Conservation (phyloP, 2,797 vertebrate species). For the Uromys caudimaculatus region DNA sequence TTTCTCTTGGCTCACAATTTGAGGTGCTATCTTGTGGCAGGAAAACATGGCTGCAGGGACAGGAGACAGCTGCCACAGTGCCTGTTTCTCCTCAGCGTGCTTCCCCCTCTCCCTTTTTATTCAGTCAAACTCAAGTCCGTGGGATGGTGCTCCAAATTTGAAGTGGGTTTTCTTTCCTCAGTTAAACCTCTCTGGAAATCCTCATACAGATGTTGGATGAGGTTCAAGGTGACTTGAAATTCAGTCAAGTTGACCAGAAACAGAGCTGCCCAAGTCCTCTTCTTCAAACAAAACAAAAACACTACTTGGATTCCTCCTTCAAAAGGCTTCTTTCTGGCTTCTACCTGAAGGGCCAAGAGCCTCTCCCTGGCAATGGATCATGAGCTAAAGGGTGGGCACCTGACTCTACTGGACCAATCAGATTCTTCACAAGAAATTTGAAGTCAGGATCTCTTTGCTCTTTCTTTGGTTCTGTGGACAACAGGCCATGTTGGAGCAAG, state of each 20-base stretch:
- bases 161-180: not conserved
- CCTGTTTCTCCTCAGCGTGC: not conserved
- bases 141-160: not conserved
- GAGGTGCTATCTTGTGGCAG: not conserved
- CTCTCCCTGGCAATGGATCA: not conserved
- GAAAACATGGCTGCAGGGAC: not conserved
- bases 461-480: not conserved
- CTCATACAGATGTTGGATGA: not conserved
- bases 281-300: not conserved
- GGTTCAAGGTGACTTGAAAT: not conserved
- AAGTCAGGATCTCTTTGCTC: not conserved
- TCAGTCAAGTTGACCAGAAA: not conserved
- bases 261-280: not conserved
- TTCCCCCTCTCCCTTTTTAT: not conserved
- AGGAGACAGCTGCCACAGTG: not conserved
- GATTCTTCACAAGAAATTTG: not conserved
- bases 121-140: not conserved
- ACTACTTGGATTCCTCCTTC: not conserved
- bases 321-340: not conserved
- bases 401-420: conserved; percentile 35
- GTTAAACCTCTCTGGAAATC: not conserved
- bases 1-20: not conserved
- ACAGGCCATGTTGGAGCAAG: not conserved
- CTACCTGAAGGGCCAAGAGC: not conserved
- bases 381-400: conserved; percentile 35